phyloP scores from a whole-genome alignment of 2,888 invertebrate genomes.

The Dynastes grantii region DNA sequence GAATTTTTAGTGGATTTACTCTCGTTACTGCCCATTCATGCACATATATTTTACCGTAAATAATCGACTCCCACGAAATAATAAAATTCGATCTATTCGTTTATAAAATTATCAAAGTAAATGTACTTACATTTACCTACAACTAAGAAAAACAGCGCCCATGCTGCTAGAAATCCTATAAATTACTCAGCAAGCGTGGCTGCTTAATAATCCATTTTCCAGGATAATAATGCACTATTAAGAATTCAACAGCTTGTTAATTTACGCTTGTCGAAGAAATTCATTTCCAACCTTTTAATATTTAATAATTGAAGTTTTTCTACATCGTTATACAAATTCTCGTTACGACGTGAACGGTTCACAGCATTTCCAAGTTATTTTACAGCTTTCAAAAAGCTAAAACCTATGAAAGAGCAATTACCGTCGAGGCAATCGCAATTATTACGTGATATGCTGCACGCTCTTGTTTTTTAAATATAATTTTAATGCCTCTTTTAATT shows the following conservation, averaged over 20 bases:
- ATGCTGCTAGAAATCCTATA: too few species aligned
- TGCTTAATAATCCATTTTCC: constrained; percentile 1
- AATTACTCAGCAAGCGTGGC: too few species aligned
- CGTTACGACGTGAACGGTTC: not conserved
- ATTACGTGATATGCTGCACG: not conserved
- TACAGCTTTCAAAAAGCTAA: too few species aligned
- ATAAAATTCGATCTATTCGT: not conserved
- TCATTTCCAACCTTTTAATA: constrained; percentile 18
- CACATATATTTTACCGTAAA: not conserved
- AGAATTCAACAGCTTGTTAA: constrained; percentile 5
- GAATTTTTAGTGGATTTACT: not conserved
- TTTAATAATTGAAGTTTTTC: not conserved
- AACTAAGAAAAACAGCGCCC: too few species aligned
- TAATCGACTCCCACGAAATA: not conserved
- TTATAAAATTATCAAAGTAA: too few species aligned
- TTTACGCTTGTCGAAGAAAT: constrained; percentile 15
- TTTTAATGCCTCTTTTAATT: not conserved
- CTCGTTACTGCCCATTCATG: not conserved
- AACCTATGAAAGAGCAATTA: too few species aligned
- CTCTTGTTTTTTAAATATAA: not conserved
- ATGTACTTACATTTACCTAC: too few species aligned
- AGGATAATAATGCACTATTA: constrained; percentile 15
- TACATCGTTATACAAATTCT: constrained; percentile 13
- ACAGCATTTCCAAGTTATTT: not conserved
- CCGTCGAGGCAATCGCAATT: not conserved